Evolutionary conservation across 2,797 vertebrate species (phyloP), one percentile per base, ranked within the genome.

Genomic region (Limnodromus scolopaceus): DNA sequence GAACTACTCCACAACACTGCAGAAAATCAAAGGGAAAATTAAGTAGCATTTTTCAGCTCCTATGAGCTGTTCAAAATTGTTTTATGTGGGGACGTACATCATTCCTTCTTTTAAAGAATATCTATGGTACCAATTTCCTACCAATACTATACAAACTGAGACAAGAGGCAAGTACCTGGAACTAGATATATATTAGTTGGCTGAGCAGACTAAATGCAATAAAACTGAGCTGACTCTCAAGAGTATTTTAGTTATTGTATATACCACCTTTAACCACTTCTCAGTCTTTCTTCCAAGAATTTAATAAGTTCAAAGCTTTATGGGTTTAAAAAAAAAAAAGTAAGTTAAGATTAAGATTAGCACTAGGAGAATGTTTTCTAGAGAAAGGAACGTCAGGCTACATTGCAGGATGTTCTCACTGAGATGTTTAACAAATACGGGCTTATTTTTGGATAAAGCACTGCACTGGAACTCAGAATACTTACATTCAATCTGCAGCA

Each of bases 161-260:
- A 94, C 55, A 93, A 84, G 81, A 91, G 87, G 55, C 54, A 95
- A 89, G 80, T 91, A 96, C 45, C 71, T 94, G 81, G 55, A 95
- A 85, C 90, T 69, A 91, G 71, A 91, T 77, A 93, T 87, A 75
- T 96, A 80, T 93, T 93, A 90, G 64, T 84, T 96, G 88, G 19
- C 81, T 87, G 84, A 93, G 84, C 64, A 81, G 38, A 48, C 60
- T 93, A 91, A 93, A 87, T 71, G 55, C 41, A 96, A 78, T 96
- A 93, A 96, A 95, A 83, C 45, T 48, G 46, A 87, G 78, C 77
- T 87, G 87, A 86, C 46, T 87, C 94, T 74, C 91, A 65, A 27
- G 70, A 83, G 91, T 68, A 61, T 68, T 96, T 92, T 77, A 81
- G 83, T 70, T 95, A 90, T 77, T 80, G 68, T 87, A 60, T 85